Base-by-base conservation (phyloP, 2,888 invertebrate genomes). In the Stratiomys singularior region DNA sequence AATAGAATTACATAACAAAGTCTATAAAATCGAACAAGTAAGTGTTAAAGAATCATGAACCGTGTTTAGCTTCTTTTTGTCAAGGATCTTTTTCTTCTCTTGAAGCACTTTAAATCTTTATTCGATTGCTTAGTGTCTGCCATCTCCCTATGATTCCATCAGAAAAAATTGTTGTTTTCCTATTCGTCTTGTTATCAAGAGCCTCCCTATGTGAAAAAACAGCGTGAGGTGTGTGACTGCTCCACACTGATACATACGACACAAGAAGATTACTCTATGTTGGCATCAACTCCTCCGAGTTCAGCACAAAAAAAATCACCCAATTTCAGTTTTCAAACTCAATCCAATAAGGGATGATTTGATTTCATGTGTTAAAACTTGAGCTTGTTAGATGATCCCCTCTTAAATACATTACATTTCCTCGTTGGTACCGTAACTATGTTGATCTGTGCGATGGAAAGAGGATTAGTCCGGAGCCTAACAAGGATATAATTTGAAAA, bases 271-370 rank as follows among this genome's bases (percentile, higher is more conserved):
- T 30, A n/a, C n/a, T n/a, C n/a, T n/a, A 67, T 52, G 30, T 27
- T 11, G 27, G 28, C n/a, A 7, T 23, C 72, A 23, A 52, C n/a
- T 28, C 60, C 37, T 23, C 18, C 13, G 9, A n/a, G 3, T 46
- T 37, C 21, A 28, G 56, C 56, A 25, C n/a, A 60, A 63, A 76
- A 79, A 69, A 52, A 77, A 58, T 66, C 74, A 77, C 74, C 74
- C 77, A 79, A 77, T 77, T 76, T 76, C 76, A 76, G 69, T 76
- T 77, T 60, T 56, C 74, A 76, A 77, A 74, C 79, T 79, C 63
- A 76, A 77, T 63, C 76, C 79, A 79, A 79, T 79, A 79, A 79
- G 69, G 67, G 76, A 69, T 79, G 79, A 79, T 79, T 79, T 79
- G 77, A 79, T 79, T 79, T 79, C 60, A 76, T 71, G 76, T 69